Evolutionary conservation across 2,113 vertebrate genomes (phyloP).

Genomic region (Halcyon malimbica): DNA sequence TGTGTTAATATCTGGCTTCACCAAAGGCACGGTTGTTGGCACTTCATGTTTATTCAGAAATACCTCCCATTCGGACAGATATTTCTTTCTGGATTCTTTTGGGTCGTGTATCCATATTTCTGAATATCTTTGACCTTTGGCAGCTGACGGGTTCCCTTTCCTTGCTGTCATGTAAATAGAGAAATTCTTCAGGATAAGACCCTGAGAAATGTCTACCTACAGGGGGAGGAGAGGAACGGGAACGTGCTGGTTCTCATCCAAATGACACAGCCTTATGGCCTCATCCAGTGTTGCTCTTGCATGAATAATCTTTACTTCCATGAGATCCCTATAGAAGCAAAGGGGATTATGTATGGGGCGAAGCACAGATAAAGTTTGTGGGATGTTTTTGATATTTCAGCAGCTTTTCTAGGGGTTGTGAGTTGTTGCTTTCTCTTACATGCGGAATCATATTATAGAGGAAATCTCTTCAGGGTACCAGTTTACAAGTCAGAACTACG

Average conservation of each 20-base stretch:
- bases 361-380: conserved; percentile 1
- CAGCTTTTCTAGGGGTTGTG: neutral
- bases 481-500: neutral
- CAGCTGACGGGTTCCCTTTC: neutral
- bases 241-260: neutral
- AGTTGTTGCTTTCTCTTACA: neutral
- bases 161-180: neutral
- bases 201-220: conserved; percentile 41
- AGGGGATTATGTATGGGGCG: neutral
- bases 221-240: conserved; percentile 34
- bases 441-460: neutral
- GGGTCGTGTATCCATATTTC: neutral
- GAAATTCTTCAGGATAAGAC: conserved; percentile 21
- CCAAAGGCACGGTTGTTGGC: neutral
- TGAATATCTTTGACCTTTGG: conserved; percentile 14
- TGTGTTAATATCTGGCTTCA: neutral
- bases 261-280: neutral
- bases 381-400: neutral
- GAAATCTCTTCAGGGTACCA: neutral
- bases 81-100: neutral
- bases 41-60: neutral
- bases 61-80: neutral
- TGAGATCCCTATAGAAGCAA: neutral
- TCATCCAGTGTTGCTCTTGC: neutral
- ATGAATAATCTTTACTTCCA: neutral